phyloP scores from a whole-genome alignment of 2,113 vertebrate genomes.

The Arvicanthis niloticus region DNA sequence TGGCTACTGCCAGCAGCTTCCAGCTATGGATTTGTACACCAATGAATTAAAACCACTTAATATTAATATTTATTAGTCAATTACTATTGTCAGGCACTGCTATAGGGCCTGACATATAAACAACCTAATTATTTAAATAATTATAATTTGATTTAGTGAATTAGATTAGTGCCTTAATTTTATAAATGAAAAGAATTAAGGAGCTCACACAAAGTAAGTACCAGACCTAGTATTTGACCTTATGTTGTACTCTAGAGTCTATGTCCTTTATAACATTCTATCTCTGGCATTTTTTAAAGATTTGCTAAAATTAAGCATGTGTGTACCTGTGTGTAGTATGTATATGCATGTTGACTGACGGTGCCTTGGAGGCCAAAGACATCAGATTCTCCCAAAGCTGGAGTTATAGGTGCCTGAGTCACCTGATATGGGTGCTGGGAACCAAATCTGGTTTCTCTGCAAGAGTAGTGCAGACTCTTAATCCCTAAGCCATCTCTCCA shows the following conservation, averaged over 20 bases:
- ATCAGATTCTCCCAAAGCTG: background rate
- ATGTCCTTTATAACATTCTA: background rate
- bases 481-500: background rate
- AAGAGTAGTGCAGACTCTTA: background rate
- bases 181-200: background rate
- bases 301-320: background rate
- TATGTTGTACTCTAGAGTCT: background rate
- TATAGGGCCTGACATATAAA: background rate
- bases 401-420: background rate
- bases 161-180: background rate
- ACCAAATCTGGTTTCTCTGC: background rate
- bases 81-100: background rate
- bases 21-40: background rate
- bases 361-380: background rate
- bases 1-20: background rate
- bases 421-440: background rate
- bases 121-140: conserved; percentile 4
- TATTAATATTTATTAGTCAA: background rate
- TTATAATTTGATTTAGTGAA: background rate
- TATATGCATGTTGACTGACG: background rate
- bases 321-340: background rate
- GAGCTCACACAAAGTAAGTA: background rate
- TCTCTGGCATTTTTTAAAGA: background rate
- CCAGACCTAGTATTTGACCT: background rate
- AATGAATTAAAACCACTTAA: background rate